Conservation (phyloP, 2,113 vertebrate species). For the Cnemophilus loriae region DNA sequence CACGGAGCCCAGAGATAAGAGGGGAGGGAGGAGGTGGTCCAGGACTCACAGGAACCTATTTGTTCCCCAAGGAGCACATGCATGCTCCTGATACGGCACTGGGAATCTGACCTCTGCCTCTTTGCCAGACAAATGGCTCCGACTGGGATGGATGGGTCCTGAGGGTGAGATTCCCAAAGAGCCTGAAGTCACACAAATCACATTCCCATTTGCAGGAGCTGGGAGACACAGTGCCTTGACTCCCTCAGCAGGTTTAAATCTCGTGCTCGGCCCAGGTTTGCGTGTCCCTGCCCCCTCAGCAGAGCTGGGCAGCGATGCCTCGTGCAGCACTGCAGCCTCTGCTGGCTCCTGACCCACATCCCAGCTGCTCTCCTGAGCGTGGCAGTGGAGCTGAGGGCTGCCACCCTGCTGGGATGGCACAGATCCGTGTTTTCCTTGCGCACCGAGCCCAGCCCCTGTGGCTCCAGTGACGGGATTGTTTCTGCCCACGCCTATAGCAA, state of each 20-base stretch:
- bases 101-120: not conserved
- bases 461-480: conserved; percentile 56
- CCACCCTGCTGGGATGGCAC: conserved; percentile 65
- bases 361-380: conserved; percentile 29
- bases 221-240: not conserved
- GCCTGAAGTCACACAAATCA: no score
- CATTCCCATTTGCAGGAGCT: not conserved
- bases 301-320: no score
- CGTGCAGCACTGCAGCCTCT: not conserved
- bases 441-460: conserved; percentile 54
- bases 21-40: not conserved
- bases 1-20: not conserved
- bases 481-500: conserved; percentile 66
- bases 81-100: not conserved
- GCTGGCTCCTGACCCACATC: conserved; percentile 4
- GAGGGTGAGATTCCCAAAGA: not conserved
- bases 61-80: not conserved
- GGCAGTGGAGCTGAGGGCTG: conserved; percentile 37
- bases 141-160: not conserved
- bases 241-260: not conserved
- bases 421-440: conserved; percentile 29
- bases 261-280: not conserved
- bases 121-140: not conserved
- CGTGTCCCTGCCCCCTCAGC: not conserved
- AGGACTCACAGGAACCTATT: not conserved